Evolutionary conservation across 2,113 vertebrate species (phyloP).

Genomic region (Labeo rohita): DNA sequence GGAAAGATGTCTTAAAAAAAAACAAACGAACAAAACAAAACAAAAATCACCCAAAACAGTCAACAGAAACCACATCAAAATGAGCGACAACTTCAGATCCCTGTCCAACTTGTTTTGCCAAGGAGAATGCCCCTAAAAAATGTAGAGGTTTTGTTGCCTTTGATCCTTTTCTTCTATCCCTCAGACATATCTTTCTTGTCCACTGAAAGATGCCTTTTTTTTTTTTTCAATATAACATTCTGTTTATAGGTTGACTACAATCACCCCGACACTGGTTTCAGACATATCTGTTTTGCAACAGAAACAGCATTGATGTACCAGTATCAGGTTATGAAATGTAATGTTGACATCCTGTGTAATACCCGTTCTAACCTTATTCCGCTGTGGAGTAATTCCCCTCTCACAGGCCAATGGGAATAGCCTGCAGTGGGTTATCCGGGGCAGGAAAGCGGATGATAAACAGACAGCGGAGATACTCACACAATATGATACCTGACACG

Average conservation of each 20-base stretch:
- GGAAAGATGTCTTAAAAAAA: neutral
- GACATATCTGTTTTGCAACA: neutral
- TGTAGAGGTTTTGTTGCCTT: neutral
- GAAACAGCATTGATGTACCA: neutral
- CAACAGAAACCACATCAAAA: neutral
- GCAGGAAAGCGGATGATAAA: constrained; percentile 10
- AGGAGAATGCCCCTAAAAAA: neutral
- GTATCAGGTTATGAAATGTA: constrained; percentile 3
- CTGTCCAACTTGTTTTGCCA: neutral
- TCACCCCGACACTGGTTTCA: neutral
- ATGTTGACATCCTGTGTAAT: neutral
- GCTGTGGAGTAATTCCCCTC: constrained; percentile 29
- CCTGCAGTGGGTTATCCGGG: neutral
- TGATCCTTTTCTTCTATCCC: neutral
- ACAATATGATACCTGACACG: constrained; percentile 1
- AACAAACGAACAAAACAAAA: neutral
- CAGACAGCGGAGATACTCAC: constrained; percentile 12
- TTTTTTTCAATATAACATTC: neutral
- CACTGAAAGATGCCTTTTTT: neutral
- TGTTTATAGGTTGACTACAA: neutral
- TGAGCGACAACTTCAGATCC: neutral
- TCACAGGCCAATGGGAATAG: neutral
- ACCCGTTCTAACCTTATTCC: constrained; percentile 21
- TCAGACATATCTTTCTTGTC: neutral
- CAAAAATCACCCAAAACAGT: neutral